phyloP scores from a whole-genome alignment of 2,797 vertebrate genomes.

The Loriculus beryllinus region DNA sequence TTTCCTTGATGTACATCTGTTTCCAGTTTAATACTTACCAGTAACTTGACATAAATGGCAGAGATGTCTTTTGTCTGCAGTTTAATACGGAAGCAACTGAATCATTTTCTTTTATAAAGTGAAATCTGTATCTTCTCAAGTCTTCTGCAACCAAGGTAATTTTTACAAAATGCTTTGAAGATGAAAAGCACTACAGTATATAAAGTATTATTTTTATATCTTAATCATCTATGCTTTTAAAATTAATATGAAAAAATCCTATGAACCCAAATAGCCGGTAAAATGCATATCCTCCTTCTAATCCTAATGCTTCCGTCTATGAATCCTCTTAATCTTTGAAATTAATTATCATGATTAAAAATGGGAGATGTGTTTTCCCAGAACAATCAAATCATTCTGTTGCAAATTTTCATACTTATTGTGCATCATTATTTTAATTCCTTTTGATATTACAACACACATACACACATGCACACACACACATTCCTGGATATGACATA shows the following conservation, averaged over 20 bases:
- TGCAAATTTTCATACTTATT: neutral
- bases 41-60: neutral
- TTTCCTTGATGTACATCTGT: neutral
- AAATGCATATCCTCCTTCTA: slow-evolving; percentile 18
- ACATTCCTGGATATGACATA: neutral
- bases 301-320: slow-evolving; percentile 41
- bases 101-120: neutral
- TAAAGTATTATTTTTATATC: slow-evolving; percentile 48
- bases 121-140: slow-evolving; percentile 9
- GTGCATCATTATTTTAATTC: slow-evolving; percentile 23
- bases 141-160: neutral
- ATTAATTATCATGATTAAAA: slow-evolving; percentile 64
- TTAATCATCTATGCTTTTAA: slow-evolving; percentile 39
- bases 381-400: slow-evolving; percentile 53
- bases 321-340: slow-evolving; percentile 59
- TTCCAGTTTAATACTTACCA: neutral
- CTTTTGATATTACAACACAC: neutral
- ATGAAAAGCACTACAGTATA: neutral
- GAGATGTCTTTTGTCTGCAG: neutral
- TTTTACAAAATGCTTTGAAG: slow-evolving; percentile 22
- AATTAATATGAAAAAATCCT: slow-evolving; percentile 5
- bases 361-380: slow-evolving; percentile 49
- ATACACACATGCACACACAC: neutral
- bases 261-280: slow-evolving; percentile 4
- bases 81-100: neutral